Evolutionary conservation across 2,113 vertebrate genomes (phyloP).

Genomic region (Orycteropus afer): DNA sequence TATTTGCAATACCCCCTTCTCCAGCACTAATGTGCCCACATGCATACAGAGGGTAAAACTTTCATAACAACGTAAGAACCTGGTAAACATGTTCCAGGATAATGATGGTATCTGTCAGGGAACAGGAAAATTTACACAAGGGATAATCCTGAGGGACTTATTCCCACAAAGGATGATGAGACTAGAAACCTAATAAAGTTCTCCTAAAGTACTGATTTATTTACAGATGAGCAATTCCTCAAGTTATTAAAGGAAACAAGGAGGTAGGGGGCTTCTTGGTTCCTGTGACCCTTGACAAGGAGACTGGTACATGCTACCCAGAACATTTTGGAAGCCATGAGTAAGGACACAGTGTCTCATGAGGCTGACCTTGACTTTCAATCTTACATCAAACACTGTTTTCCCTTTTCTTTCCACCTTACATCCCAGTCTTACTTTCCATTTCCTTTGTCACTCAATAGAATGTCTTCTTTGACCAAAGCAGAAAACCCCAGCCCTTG

Average conservation of each 20-base stretch:
- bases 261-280: neutral
- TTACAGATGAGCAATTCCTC: fast-evolving
- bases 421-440: neutral
- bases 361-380: neutral
- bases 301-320: neutral
- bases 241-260: neutral
- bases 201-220: neutral
- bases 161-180: neutral
- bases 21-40: neutral
- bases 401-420: neutral
- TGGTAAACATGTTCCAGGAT: neutral
- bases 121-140: neutral
- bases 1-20: neutral
- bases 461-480: neutral
- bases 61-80: neutral
- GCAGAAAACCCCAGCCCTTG: neutral
- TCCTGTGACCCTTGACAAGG: neutral
- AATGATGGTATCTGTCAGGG: neutral
- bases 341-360: too few species aligned
- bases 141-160: neutral
- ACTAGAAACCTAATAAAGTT: neutral
- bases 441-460: neutral
- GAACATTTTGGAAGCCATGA: neutral
- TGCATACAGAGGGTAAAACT: fast-evolving
- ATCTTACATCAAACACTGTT: neutral